Percentiles rank a stretch among this genome's conserved stretches.
phyloP scores from a whole-genome alignment of 1,140 invertebrate species.

The Pollicipes pollicipes region DNA sequence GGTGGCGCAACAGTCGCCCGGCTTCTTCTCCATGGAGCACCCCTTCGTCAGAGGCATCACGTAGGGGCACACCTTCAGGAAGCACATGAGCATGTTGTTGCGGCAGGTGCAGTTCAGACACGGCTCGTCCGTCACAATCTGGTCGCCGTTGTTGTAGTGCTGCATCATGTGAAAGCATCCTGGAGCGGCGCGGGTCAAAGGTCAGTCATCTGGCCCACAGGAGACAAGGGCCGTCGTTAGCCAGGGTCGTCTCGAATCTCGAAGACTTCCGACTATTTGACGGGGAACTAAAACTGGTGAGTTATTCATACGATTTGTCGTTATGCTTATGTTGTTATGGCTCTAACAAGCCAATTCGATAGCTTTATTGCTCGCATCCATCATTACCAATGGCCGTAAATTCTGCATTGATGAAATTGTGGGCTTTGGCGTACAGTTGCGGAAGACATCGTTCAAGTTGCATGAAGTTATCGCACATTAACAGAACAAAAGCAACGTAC shows the following conservation, averaged over 20 bases:
- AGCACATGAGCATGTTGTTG: constrained; percentile 88
- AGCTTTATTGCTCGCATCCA: no score
- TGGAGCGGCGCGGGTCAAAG: constrained; percentile 7
- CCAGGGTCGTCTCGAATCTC: no score
- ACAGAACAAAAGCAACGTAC: not conserved
- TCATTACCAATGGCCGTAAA: no score
- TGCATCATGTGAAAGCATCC: constrained; percentile 89
- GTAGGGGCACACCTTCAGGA: constrained; percentile 77
- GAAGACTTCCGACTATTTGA: no score
- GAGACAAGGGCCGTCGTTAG: not conserved
- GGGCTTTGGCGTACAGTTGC: not conserved
- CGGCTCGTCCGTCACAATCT: constrained; percentile 83
- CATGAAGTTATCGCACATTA: not conserved
- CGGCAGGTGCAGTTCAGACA: constrained; percentile 89
- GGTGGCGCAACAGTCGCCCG: constrained; percentile 80
- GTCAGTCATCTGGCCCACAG: not conserved
- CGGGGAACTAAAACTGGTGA: not conserved
- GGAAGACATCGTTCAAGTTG: not conserved
- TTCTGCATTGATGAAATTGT: not conserved
- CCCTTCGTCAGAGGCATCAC: constrained; percentile 79
- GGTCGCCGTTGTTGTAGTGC: constrained; percentile 76
- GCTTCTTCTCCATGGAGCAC: constrained; percentile 69
- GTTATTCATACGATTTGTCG: not conserved
- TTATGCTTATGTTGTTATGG: not conserved
- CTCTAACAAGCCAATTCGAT: no score